Evolutionary conservation across 2,113 vertebrate genomes (phyloP).

Genomic region (Hirundichthys speculiger): DNA sequence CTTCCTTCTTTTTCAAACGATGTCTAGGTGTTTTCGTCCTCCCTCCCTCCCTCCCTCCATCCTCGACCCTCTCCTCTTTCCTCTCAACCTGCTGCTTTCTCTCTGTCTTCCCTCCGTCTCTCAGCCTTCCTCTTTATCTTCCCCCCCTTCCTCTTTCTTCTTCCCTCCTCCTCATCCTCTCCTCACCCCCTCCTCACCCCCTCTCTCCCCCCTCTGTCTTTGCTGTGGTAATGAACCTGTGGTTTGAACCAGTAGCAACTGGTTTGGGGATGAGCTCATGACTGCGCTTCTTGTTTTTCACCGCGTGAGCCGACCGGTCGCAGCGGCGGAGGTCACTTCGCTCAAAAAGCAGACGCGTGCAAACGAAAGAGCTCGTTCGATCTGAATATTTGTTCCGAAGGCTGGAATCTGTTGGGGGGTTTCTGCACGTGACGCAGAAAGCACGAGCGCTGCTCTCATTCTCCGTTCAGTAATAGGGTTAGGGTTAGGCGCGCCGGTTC

Average conservation of each 20-base stretch:
- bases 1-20: no score
- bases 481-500: no score
- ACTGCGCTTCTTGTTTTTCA: conserved; percentile 50
- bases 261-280: conserved; percentile 62
- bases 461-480: background rate
- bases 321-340: conserved; percentile 35
- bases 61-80: background rate
- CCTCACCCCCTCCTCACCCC: background rate
- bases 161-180: background rate
- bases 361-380: no score
- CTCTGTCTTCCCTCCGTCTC: background rate
- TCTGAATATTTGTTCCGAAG: no score
- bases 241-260: conserved; percentile 66
- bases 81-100: background rate
- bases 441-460: conserved; percentile 1
- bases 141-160: background rate
- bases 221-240: conserved; percentile 49
- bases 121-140: background rate
- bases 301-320: conserved; percentile 31
- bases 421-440: conserved; percentile 1
- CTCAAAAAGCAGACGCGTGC: conserved; percentile 1
- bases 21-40: no score
- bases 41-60: background rate
- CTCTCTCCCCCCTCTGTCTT: background rate
- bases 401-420: no score